Conservation (phyloP, 2,113 vertebrate species). For the Ictidomys tridecemlineatus region DNA sequence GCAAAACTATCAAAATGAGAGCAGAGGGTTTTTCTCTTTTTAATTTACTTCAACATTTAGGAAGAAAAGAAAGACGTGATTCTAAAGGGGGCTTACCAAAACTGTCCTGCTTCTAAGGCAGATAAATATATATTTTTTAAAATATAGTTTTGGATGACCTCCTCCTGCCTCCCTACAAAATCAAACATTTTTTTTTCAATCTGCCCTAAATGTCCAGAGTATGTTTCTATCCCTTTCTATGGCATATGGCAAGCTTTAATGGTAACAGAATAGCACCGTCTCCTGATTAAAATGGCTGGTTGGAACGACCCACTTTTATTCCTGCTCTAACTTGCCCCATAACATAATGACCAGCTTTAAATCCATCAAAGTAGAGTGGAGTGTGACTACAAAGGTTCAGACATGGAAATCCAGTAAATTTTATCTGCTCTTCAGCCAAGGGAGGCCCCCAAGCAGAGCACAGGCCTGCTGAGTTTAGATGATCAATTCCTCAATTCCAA, state of each 20-base stretch:
- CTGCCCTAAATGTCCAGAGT: slow-evolving; percentile 27
- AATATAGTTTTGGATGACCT: slow-evolving; percentile 44
- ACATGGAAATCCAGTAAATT: slow-evolving; percentile 80
- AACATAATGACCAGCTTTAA: slow-evolving; percentile 79
- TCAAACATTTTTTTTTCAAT: background rate
- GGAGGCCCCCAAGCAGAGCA: slow-evolving; percentile 52
- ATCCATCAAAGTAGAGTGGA: slow-evolving; percentile 74
- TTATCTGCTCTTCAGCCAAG: slow-evolving; percentile 71
- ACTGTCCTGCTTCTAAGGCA: background rate
- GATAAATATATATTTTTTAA: slow-evolving; percentile 29
- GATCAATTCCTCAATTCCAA: slow-evolving; percentile 74
- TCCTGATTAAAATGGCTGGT: slow-evolving; percentile 63
- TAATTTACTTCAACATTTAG: slow-evolving; percentile 33
- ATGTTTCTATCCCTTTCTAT: slow-evolving; percentile 21
- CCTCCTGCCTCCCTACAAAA: slow-evolving; percentile 41
- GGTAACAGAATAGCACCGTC: slow-evolving; percentile 36
- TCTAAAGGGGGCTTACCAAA: slow-evolving; percentile 29
- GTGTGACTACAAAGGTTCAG: slow-evolving; percentile 71
- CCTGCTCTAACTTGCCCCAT: slow-evolving; percentile 63
- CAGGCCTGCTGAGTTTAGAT: slow-evolving; percentile 58
- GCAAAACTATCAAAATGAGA: background rate
- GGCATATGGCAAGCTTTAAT: slow-evolving; percentile 33
- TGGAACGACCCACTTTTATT: background rate
- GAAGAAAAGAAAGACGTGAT: slow-evolving; percentile 14
- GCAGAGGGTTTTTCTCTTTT: slow-evolving; percentile 20